Percentiles rank a stretch among this genome's conserved stretches.
Conservation (phyloP, 1,140 invertebrate species). For the Cherax destructor region DNA sequence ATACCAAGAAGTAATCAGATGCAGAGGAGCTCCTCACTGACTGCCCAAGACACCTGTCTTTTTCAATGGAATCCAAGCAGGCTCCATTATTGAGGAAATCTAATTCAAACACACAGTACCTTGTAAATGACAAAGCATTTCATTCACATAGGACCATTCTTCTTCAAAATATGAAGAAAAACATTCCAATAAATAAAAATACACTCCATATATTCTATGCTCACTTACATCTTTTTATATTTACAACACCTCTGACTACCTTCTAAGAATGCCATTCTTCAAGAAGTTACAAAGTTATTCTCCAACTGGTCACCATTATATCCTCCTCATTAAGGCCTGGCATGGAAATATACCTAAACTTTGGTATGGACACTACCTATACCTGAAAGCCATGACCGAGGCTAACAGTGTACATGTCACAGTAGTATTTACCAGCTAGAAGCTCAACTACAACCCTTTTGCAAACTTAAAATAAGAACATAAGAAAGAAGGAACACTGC, state of each 20-base stretch:
- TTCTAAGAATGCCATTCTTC: neutral
- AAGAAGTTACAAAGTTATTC: neutral
- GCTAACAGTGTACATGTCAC: conserved; percentile 18
- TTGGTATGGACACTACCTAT: conserved; percentile 63
- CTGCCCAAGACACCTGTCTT: conserved; percentile 15
- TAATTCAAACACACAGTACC: neutral
- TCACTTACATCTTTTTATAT: neutral
- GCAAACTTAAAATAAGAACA: too few relatives aligned
- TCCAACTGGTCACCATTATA: neutral
- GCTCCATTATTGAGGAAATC: conserved; percentile 4
- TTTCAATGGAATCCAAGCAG: neutral
- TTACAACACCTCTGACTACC: conserved; percentile 6
- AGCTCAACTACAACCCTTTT: conserved; percentile 24
- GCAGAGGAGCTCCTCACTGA: conserved; percentile 30
- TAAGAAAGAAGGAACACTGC: too few relatives aligned
- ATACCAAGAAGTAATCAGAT: conserved; percentile 8
- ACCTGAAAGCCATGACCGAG: conserved; percentile 7
- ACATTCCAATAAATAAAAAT: neutral
- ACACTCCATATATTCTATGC: neutral
- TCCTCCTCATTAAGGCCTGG: neutral
- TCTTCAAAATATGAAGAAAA: neutral
- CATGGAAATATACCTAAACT: conserved; percentile 54
- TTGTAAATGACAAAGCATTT: neutral
- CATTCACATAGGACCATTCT: conserved; percentile 14
- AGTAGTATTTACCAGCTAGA: conserved; percentile 15